Percentiles rank a stretch among this genome's conserved stretches.
Conservation (phyloP, 2,797 vertebrate genomes). For the Salarias fasciatus region DNA sequence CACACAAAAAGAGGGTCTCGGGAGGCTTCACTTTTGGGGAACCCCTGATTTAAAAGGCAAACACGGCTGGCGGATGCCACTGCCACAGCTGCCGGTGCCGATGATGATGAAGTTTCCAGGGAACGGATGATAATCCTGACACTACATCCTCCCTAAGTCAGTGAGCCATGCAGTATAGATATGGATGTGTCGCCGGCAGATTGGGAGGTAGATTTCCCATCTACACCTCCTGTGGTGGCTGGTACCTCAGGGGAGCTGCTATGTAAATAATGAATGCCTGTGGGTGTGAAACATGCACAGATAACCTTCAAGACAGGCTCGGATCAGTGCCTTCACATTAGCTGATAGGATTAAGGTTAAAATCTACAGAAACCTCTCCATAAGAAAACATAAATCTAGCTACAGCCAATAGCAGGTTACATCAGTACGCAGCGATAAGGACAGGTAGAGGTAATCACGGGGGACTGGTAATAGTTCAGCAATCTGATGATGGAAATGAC, state of each 20-base stretch:
- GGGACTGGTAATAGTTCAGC: conserved; percentile 65
- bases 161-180: conserved; percentile 79
- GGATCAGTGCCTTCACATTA: conserved; percentile 85
- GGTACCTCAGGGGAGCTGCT: conserved; percentile 74
- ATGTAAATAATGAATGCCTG: conserved; percentile 85
- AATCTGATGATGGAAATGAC: conserved; percentile 66
- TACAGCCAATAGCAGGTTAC: conserved; percentile 64
- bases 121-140: conserved; percentile 79
- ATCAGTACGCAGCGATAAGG: conserved; percentile 72
- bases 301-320: conserved; percentile 84
- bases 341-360: conserved; percentile 85
- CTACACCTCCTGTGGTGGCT: conserved; percentile 76
- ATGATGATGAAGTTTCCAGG: conserved; percentile 79
- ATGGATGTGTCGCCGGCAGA: conserved; percentile 80
- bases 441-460: conserved; percentile 63
- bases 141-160: conserved; percentile 78
- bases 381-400: conserved; percentile 76
- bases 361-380: conserved; percentile 82
- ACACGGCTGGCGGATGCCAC: conserved; percentile 50
- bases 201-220: conserved; percentile 81
- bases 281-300: conserved; percentile 82
- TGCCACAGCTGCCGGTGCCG: conserved; percentile 60
- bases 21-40: conserved; percentile 55
- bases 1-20: conserved; percentile 44
- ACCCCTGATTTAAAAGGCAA: conserved; percentile 78